phyloP scores from a whole-genome alignment of 2,113 vertebrate genomes.

The Aspidoscelis tigris region DNA sequence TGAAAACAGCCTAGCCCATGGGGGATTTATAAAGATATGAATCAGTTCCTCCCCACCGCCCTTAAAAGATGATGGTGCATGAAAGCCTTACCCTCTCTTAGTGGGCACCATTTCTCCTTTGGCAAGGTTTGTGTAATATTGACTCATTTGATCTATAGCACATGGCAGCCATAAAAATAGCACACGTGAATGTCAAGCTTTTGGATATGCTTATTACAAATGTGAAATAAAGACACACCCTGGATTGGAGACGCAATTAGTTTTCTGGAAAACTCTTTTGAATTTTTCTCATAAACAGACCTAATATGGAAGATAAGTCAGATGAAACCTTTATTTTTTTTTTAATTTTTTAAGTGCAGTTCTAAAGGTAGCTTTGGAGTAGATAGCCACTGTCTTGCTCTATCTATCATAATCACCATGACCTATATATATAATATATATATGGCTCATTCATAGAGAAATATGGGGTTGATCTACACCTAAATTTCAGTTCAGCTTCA shows the following conservation, averaged over 20 bases:
- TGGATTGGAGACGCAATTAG: neutral
- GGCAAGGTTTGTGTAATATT: neutral
- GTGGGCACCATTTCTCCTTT: constrained; percentile 29
- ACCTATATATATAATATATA: too few species aligned
- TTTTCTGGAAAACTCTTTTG: constrained; percentile 45
- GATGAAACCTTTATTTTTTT: too few species aligned
- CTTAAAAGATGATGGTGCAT: constrained; percentile 59
- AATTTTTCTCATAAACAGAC: neutral
- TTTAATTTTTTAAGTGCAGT: too few species aligned
- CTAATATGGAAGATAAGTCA: neutral
- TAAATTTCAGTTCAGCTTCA: too few species aligned
- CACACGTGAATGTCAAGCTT: constrained; percentile 35
- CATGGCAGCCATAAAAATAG: neutral
- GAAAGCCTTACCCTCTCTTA: constrained; percentile 48
- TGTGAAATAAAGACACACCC: constrained; percentile 42
- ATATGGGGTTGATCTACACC: too few species aligned
- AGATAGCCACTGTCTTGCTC: too few species aligned
- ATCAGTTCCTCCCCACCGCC: constrained; percentile 63
- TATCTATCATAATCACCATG: too few species aligned
- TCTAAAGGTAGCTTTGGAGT: too few species aligned
- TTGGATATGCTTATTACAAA: constrained; percentile 14
- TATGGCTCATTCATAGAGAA: too few species aligned
- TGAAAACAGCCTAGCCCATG: constrained; percentile 69
- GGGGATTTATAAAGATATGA: constrained; percentile 69
- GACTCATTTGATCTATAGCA: constrained; percentile 44